Conservation (phyloP, 2,797 vertebrate species). For the Mus caroli region DNA sequence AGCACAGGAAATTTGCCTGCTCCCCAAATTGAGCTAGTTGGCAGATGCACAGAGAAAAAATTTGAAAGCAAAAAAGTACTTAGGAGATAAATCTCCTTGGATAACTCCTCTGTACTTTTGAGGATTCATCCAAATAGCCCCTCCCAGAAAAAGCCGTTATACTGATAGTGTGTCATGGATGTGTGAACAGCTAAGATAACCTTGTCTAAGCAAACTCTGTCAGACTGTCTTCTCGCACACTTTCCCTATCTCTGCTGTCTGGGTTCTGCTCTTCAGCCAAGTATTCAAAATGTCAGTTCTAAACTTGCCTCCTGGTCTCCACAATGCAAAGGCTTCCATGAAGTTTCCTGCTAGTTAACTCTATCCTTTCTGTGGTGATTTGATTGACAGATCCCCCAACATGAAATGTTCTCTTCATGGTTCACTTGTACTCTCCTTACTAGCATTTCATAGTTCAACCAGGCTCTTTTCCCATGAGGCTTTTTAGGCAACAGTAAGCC, state of each 20-base stretch:
- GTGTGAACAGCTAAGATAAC: background rate
- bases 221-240: background rate
- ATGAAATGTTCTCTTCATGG: background rate
- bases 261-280: background rate
- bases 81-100: background rate
- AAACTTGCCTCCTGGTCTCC: background rate
- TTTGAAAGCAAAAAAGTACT: background rate
- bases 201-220: conserved; percentile 34
- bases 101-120: conserved; percentile 22
- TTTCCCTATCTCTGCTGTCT: background rate
- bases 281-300: background rate
- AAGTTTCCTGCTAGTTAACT: background rate
- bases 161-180: background rate
- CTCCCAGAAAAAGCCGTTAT: conserved; percentile 12
- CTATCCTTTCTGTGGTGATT: background rate
- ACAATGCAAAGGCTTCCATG: background rate
- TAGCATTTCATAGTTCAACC: background rate
- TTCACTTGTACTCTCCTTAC: background rate
- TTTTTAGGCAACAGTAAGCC: background rate
- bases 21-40: background rate
- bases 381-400: background rate
- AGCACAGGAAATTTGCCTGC: background rate
- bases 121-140: conserved; percentile 24
- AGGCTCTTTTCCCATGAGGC: background rate
- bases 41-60: background rate